Evolutionary conservation across 1,140 invertebrate species (phyloP), one percentile per base, ranked within the genome.

Genomic region (Eumaeus atala): DNA sequence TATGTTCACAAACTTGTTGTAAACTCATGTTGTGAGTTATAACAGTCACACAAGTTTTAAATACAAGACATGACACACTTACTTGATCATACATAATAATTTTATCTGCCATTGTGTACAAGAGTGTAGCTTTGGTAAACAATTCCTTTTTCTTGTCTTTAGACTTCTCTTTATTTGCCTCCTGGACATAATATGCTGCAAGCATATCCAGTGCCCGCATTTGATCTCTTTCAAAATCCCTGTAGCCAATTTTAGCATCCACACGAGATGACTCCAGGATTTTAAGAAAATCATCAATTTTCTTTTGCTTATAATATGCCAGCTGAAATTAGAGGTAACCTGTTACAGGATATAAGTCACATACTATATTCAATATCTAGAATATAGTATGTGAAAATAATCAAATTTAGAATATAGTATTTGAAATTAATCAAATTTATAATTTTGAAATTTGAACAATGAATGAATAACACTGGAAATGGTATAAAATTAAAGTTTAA

Each of bases 61-160:
- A n/a, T n/a, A 6, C 2, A 28, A 28, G 21, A 28, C 2, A 28
- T n/a, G 21, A 33, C 9, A 40, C 12, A 58, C 65, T 84, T 89
- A 95, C 94, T 91, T 97, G 97, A 84, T 99, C 98, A 88, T 99
- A 99, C 97, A 99, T 99, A 66, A 98, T 98, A 78, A 99, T 99
- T 89, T 99, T 99, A 81, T 99, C 98, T 28, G 97, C 98, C 59
- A 96, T 97, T 0, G 97, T 99, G 77, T 99, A 99, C 1, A 99
- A 83, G 37, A 97, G 89, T 5, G 97, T 99, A 0, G 98, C 98
- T 90, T 99, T 98, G 12, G 95, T 95, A 74, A 99, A 99, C 2
- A 98, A 89, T 66, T 99, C 97, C 61, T 95, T 91, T 77, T 97
- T 98, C 66, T 95, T 96, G 63, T 99, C 97, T 74, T 98, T 98